Conservation (phyloP, 2,797 vertebrate genomes). For the Morus bassanus region DNA sequence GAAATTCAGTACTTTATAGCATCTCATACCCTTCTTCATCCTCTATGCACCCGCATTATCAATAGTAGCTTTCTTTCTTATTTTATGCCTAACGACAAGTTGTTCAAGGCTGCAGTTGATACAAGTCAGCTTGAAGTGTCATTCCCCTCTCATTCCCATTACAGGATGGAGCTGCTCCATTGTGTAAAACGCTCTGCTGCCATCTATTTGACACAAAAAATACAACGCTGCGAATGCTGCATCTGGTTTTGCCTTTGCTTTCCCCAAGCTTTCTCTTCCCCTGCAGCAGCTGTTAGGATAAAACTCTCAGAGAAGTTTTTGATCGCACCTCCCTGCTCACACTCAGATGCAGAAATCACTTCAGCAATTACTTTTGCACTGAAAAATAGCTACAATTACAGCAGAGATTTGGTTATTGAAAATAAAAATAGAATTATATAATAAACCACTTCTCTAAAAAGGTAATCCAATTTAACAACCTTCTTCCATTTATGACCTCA, state of each 20-base stretch:
- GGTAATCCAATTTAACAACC: not conserved
- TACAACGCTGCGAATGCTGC: not conserved
- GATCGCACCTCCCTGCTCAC: not conserved
- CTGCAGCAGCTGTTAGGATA: not conserved
- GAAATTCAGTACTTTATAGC: constrained; percentile 67
- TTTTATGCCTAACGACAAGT: constrained; percentile 64
- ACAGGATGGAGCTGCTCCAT: not conserved
- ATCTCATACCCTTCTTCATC: constrained; percentile 65
- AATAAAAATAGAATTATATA: not conserved
- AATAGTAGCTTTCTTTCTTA: constrained; percentile 67
- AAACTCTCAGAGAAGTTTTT: not conserved
- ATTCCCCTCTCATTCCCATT: constrained; percentile 25
- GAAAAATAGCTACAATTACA: not conserved
- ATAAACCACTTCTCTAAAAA: not conserved
- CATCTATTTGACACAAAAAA: constrained; percentile 83
- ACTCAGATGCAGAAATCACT: not conserved
- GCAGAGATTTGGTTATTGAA: not conserved
- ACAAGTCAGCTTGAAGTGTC: constrained; percentile 59
- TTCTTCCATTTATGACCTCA: not conserved
- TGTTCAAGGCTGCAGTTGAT: constrained; percentile 42
- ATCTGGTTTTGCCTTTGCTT: not conserved
- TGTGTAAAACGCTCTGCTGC: constrained; percentile 89
- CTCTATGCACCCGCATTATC: constrained; percentile 56
- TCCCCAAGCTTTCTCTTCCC: not conserved
- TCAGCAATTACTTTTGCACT: not conserved